Percentiles rank a stretch among this genome's conserved stretches.
phyloP scores from a whole-genome alignment of 2,888 invertebrate genomes.

The Diarsia brunnea region DNA sequence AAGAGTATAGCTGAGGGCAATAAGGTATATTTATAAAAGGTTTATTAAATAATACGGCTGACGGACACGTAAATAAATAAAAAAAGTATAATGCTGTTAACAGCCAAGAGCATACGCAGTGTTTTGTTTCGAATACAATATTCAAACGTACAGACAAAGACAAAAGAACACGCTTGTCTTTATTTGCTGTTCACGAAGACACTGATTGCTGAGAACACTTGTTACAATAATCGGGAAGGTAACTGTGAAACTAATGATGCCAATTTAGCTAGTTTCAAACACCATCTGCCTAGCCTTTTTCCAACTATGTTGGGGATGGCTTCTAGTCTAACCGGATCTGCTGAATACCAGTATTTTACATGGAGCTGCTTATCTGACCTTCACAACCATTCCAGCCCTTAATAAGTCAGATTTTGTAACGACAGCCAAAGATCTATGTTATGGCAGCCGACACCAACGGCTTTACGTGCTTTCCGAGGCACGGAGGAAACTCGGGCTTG shows the following conservation, averaged over 20 bases:
- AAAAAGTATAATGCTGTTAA: not conserved
- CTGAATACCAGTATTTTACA: no score
- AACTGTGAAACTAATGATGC: not conserved
- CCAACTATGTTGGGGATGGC: no score
- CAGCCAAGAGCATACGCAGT: not conserved
- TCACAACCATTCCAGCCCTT: no score
- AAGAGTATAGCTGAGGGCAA: not conserved
- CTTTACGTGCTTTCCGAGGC: no score
- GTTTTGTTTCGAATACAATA: slow-evolving; percentile 33
- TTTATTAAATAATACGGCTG: not conserved
- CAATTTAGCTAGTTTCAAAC: no score
- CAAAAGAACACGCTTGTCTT: not conserved
- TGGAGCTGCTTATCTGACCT: no score
- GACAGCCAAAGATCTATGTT: no score
- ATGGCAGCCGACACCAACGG: no score
- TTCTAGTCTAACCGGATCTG: no score
- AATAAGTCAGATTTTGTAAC: no score
- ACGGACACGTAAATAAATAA: slow-evolving; percentile 1
- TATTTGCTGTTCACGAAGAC: not conserved
- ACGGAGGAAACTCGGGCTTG: no score
- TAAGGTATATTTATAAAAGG: not conserved
- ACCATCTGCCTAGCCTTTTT: no score
- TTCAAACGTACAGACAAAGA: slow-evolving; percentile 14
- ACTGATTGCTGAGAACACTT: not conserved
- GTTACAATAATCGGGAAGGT: not conserved